Evolutionary conservation across 2,888 invertebrate genomes (phyloP), one percentile per base, ranked within the genome.

Genomic region (Seira sanloemensis): DNA sequence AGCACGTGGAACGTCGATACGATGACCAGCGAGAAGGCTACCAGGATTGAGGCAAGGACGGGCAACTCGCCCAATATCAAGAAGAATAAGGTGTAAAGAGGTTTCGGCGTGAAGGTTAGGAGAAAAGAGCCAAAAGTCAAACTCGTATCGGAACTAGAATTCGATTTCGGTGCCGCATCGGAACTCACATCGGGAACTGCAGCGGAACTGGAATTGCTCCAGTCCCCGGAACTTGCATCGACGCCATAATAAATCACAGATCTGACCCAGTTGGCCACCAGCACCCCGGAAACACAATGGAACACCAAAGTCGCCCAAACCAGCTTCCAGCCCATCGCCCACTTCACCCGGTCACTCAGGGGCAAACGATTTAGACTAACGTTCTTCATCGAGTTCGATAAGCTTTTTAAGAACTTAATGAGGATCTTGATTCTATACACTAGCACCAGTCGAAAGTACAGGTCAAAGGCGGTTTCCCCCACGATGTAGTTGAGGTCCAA

Each of bases 331-430:
- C 77, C 75, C 19, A 79, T 54, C 58, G 74, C 80, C 86, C 86
- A 86, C 0, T 46, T 74, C 19, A 79, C 77, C 18, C 62, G 24
- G n/a, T 84, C 82, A 1, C 62, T 2, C 9, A 84, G 73, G n/a
- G 74, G n/a, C 1, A 86, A n/a, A 2, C 76, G 25, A n/a, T n/a
- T n/a, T 9, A 21, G 12, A 0, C 76, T 77, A 50, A 86, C 65
- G 54, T 86, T 86, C 21, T 74, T 73, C 58, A 75, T 73, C 75
- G 85, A 85, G 2, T 67, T 54, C 26, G 85, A 85, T 23, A 86
- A 54, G 1, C 80, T 27, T 78, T 85, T 86, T 1, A 86, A 72
- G 37, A 86, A 83, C 50, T 72, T 79, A 18, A 77, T 78, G 0
- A 86, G 24, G 18, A 85, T 26, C 78, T 86, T 86, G n/a, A 67